Conservation (phyloP, 2,113 vertebrate genomes). For the Acrocephalus kingi region DNA sequence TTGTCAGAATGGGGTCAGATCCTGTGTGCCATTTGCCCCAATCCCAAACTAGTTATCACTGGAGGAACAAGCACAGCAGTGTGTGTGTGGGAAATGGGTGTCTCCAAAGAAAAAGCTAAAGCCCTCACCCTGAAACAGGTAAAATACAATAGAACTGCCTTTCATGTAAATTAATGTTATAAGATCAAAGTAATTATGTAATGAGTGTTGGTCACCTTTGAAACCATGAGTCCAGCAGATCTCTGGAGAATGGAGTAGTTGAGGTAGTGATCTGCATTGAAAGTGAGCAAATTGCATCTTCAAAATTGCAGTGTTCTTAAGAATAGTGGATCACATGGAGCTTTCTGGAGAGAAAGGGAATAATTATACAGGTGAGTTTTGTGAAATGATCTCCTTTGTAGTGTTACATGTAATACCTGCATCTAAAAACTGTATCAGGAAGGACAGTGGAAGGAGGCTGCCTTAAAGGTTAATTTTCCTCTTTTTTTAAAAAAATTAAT, state of each 20-base stretch:
- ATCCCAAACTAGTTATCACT: constrained; percentile 91
- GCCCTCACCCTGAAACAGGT: constrained; percentile 94
- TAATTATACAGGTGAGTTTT: not conserved
- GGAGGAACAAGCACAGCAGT: constrained; percentile 93
- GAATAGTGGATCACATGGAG: not conserved
- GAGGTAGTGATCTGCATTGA: not conserved
- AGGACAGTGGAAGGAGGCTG: not conserved
- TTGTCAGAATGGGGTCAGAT: constrained; percentile 97
- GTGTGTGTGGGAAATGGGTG: constrained; percentile 95
- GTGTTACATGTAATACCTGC: not conserved
- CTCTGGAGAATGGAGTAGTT: not conserved
- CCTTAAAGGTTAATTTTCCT: not conserved
- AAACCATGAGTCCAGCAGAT: not conserved
- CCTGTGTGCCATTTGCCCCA: constrained; percentile 93
- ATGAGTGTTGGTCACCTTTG: not conserved
- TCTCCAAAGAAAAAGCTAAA: constrained; percentile 93
- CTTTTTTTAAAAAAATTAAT: not conserved
- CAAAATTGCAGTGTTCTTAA: not conserved
- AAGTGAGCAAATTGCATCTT: not conserved
- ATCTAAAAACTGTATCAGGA: not conserved
- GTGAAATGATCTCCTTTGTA: not conserved
- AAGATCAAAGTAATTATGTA: not conserved
- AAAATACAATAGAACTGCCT: not conserved
- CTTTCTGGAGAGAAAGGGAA: not conserved
- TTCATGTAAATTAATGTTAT: not conserved